Evolutionary conservation across 2,113 vertebrate species (phyloP), one percentile per base, ranked within the genome.

Genomic region (Cavia porcellus): DNA sequence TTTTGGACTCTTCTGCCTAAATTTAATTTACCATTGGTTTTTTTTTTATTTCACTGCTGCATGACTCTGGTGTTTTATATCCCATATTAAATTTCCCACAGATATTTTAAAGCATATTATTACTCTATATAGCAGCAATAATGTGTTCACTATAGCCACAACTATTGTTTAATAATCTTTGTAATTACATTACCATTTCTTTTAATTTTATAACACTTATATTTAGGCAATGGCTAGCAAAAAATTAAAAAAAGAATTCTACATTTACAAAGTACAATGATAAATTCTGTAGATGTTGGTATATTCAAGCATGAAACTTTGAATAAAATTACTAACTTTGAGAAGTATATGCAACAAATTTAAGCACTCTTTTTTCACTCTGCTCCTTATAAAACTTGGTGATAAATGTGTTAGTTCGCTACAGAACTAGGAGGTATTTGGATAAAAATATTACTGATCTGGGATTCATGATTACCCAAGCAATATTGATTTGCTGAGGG

Each of bases 281-380:
- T 95, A 96, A 96, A 95, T 81, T 90, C 30, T 97, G 95, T 96
- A 96, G 90, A 96, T 59, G 13, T 74, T 91, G 93, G 1, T 94
- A 95, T 68, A 98, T 87, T 28, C 96, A 98, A 94, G 74, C 38
- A 64, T 35, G 45, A 55, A 97, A 95, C 38, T 91, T 72, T 92
- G 95, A 97, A 97, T 81, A 92, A 97, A 98, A 68, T 84, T 86
- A 85, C 55, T 86, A 74, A 96, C 55, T 98, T 85, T 87, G 74
- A 97, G 89, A 96, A 93, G 55, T 86, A 85, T 52, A 75, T n/a
- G 32, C 24, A 86, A 55, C 89, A 85, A 93, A 93, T 52, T 88
- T 80, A 59, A 95, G 96, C 97, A 30, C 79, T 92, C 57, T 13
- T 91, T 96, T 92, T 95, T 97, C 55, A 59, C 61, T 95, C 32